Percentiles rank a stretch among this genome's conserved stretches.
These are phyloP conservation scores for Aphyosemion australe DNA, from an alignment of 2,113 vertebrate genomes.

Conservation along the genomic window DNA sequence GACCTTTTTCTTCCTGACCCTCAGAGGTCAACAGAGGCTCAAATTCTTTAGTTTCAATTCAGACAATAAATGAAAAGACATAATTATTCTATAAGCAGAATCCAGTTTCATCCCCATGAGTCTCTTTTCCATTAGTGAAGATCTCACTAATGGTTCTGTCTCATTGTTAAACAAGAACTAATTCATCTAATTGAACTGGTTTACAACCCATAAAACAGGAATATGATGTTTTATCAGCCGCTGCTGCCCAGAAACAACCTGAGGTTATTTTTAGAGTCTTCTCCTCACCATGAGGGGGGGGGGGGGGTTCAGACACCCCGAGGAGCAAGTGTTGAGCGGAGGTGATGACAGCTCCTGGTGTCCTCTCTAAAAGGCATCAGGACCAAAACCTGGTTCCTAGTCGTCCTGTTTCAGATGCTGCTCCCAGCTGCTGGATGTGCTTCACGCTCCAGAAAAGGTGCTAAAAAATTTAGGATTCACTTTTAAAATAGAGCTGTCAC, in stretches of 20 bases:
- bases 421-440: too few species aligned
- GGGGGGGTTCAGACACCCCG: background rate
- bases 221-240: background rate
- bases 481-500: background rate
- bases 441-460: background rate
- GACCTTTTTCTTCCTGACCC: background rate
- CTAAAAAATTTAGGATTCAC: background rate
- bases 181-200: constrained; percentile 9
- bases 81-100: too few species aligned
- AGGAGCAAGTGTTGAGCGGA: constrained; percentile 13
- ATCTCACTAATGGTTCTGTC: background rate
- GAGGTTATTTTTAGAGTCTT: constrained; percentile 40
- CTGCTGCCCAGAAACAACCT: constrained; percentile 50
- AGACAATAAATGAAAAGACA: too few species aligned
- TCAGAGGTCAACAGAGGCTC: background rate
- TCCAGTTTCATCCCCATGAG: background rate
- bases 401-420: background rate
- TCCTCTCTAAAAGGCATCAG: constrained; percentile 4
- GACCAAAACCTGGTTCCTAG: background rate
- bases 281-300: constrained; percentile 1
- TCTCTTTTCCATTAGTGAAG: background rate
- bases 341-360: constrained; percentile 20
- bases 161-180: background rate
- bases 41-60: too few species aligned
- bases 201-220: constrained; percentile 5